A percentile compares a stretch with the other conserved stretches of the same genome.
Evolutionary conservation across 2,797 vertebrate species (phyloP).

Genomic region (Cyprinella venusta): DNA sequence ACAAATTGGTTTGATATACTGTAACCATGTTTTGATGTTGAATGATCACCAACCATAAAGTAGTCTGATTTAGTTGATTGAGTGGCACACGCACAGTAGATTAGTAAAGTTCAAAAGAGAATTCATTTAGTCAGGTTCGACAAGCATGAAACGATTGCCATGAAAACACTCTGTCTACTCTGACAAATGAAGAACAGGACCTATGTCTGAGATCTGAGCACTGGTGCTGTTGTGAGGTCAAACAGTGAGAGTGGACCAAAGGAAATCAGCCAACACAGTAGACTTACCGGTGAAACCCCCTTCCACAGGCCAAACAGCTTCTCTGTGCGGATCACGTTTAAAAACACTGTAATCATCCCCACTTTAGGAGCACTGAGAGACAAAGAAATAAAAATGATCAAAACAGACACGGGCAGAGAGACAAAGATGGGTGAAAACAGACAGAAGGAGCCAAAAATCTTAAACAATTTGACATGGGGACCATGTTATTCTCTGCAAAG

Average conservation of each 20-base stretch:
- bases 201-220: constrained; percentile 2
- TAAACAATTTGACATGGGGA: not conserved
- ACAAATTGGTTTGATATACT: too few relatives aligned
- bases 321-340: constrained; percentile 88
- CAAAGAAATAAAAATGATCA: constrained; percentile 20
- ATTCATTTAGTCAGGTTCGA: too few relatives aligned
- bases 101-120: too few relatives aligned
- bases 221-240: too few relatives aligned
- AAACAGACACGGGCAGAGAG: not conserved
- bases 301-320: constrained; percentile 92
- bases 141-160: too few relatives aligned
- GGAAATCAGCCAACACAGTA: not conserved
- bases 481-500: not conserved
- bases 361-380: constrained; percentile 78
- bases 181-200: not conserved
- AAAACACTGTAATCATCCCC: constrained; percentile 86
- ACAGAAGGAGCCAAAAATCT: not conserved
- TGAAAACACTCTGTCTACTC: not conserved
- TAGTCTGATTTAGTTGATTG: too few relatives aligned
- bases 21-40: too few relatives aligned
- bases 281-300: constrained; percentile 90
- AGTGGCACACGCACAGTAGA: too few relatives aligned
- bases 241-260: not conserved
- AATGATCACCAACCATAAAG: too few relatives aligned
- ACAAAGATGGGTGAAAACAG: not conserved